Conservation (phyloP, 2,888 invertebrate genomes). For the Drosophila robusta region DNA sequence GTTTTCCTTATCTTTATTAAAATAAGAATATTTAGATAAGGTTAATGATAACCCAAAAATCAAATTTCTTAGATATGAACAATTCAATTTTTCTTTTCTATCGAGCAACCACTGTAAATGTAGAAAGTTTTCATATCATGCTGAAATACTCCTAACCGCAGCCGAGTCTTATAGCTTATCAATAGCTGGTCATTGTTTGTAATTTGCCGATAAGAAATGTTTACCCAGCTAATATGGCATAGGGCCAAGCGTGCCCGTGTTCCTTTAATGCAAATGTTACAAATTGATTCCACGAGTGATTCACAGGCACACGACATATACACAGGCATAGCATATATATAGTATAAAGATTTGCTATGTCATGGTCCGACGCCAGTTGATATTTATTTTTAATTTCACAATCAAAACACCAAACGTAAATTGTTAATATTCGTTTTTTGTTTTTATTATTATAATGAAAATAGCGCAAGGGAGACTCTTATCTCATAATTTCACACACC, state of each 20-base stretch:
- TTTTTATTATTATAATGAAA: conserved; percentile 27
- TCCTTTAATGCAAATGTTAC: conserved; percentile 38
- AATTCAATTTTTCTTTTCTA: too few relatives aligned
- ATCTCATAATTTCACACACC: conserved; percentile 46
- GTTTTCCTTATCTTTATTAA: too few relatives aligned
- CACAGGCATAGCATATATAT: neutral
- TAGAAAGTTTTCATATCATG: neutral
- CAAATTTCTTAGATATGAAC: too few relatives aligned
- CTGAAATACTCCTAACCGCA: conserved; percentile 1
- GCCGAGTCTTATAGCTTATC: conserved; percentile 30
- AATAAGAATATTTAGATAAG: too few relatives aligned
- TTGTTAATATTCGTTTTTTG: conserved; percentile 16
- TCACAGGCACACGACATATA: conserved; percentile 23
- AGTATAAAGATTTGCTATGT: conserved; percentile 43
- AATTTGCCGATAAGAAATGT: conserved; percentile 44
- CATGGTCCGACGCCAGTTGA: conserved; percentile 48
- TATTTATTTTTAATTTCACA: conserved; percentile 76
- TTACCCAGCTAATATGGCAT: conserved; percentile 29
- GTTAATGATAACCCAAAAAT: too few relatives aligned
- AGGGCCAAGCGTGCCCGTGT: conserved; percentile 33
- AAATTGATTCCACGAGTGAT: conserved; percentile 32
- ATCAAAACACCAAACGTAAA: conserved; percentile 58
- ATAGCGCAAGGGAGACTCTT: conserved; percentile 58
- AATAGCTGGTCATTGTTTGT: conserved; percentile 39
- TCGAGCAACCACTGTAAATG: neutral